Percentiles rank a stretch among this genome's conserved stretches.
Conservation (phyloP, 2,113 vertebrate species). For the Colistium nudipinnis region DNA sequence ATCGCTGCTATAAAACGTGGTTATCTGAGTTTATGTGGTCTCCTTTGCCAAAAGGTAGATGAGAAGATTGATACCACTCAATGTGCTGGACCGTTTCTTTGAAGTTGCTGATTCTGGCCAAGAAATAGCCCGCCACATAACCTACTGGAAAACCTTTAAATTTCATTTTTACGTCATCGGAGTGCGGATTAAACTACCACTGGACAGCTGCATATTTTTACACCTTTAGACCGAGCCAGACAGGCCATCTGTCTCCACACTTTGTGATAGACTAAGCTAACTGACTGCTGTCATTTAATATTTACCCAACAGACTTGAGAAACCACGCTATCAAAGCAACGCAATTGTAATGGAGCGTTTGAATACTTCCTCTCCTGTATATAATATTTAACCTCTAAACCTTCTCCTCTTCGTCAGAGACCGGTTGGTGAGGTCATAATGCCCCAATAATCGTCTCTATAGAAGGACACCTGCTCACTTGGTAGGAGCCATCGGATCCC, state of each 20-base stretch:
- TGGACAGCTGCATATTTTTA: too few species aligned
- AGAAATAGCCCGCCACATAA: too few species aligned
- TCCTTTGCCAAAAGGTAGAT: too few species aligned
- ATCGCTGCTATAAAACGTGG: not conserved
- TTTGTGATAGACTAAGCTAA: not conserved
- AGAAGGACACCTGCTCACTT: conserved; percentile 54
- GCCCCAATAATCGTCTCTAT: conserved; percentile 60
- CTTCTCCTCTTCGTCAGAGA: conserved; percentile 4
- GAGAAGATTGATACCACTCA: too few species aligned
- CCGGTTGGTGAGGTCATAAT: conserved; percentile 50
- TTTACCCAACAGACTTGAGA: not conserved
- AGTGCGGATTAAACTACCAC: too few species aligned
- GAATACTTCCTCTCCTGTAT: not conserved
- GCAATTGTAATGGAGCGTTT: not conserved
- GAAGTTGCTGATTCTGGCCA: not conserved
- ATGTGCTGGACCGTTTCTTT: not conserved
- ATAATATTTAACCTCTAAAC: conserved; percentile 1
- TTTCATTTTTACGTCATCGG: too few species aligned
- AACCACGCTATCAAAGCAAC: not conserved
- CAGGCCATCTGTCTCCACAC: not conserved
- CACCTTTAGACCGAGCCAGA: too few species aligned
- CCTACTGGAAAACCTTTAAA: not conserved
- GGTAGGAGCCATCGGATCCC: conserved; percentile 57
- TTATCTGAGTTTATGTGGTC: not conserved
- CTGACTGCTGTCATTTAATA: not conserved